Evolutionary conservation across 1,140 invertebrate species (phyloP), one percentile per base, ranked within the genome.

Genomic region (Akabosia matsudoensis): DNA sequence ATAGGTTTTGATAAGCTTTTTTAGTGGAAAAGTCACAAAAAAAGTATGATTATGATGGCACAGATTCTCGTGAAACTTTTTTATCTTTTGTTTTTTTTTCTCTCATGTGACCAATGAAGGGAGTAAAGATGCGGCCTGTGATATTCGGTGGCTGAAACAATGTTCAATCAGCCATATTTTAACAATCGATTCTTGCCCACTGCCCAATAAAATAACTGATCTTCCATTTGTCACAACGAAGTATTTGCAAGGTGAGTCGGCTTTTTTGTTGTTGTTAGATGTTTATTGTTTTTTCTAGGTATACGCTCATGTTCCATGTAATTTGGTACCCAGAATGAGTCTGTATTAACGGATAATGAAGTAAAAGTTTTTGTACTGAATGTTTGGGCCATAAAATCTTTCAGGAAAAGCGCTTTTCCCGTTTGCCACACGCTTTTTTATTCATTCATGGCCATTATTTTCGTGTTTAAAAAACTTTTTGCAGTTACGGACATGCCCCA

Each of bases 401-500:
- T n/a, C n/a, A n/a, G n/a, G n/a, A n/a, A n/a, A n/a, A n/a, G n/a
- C n/a, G n/a, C n/a, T n/a, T n/a, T n/a, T n/a, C n/a, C n/a, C n/a
- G n/a, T n/a, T n/a, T n/a, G n/a, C n/a, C n/a, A n/a, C n/a, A n/a
- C n/a, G n/a, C n/a, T n/a, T n/a, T n/a, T n/a, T n/a, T n/a, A n/a
- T n/a, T n/a, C n/a, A n/a, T n/a, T n/a, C n/a, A n/a, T n/a, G n/a
- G n/a, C n/a, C n/a, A n/a, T n/a, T n/a, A n/a, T n/a, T 10, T 22
- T 56, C n/a, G 54, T 56, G 4, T 4, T 56, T 7, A 24, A 56
- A 56, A 56, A 56, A 10, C 3, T 73, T 78, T 64, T 51, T 86
- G 31, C 81, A 90, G 88, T 94, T 80, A 90, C 91, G 1, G 93
- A 95, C 85, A 89, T 92, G 84, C 90, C 92, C 0, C 89, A 91